Base-by-base conservation (phyloP, 2,797 vertebrate species). In the Mastacembelus armatus region DNA sequence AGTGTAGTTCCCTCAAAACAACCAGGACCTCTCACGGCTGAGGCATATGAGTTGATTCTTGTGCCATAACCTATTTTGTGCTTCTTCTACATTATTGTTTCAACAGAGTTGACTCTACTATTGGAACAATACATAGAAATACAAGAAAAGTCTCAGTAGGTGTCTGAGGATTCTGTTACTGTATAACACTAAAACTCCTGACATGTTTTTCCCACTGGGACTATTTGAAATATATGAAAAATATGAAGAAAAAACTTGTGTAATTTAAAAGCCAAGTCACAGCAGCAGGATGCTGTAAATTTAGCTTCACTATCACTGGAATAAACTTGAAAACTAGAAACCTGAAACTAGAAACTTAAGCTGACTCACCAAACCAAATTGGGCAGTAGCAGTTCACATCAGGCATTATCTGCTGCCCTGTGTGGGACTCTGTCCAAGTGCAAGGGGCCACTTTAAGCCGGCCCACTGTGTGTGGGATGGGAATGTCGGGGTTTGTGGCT, bases 401-500 rank as follows among this genome's bases (percentile, higher is more conserved):
- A 38, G 55, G 8, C 64, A 21, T 69, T 57, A 73, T 77, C 48
- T 45, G 33, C 72, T 40, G 55, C 55, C 58, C 32, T 75, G 60
- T 58, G 67, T 55, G 59, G 59, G 42, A 70, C 56, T 68, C 27
- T 78, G 57, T 74, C 61, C 33, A 18, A 77, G 54, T 18, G 90
- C 83, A 88, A 89, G 83, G 78, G 48, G 71, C 81, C 73, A 72
- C 83, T 87, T 80, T 78, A 48, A 82, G 67, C 67, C 64, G 32
- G 56, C 63, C 74, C 78, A 71, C 84, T 70, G 57, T 77, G 81
- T 77, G 88, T 88, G 84, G 89, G 89, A 77, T 80, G 78, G 89
- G 88, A 91, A 89, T 89, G 86, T 78, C 14, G 66, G 68, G 63
- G 40, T 55, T n/a, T 44, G n/a, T 24, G 69, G 72, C 78, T 74